Base-by-base conservation (phyloP, 1,140 invertebrate genomes). In the Varroa destructor region DNA sequence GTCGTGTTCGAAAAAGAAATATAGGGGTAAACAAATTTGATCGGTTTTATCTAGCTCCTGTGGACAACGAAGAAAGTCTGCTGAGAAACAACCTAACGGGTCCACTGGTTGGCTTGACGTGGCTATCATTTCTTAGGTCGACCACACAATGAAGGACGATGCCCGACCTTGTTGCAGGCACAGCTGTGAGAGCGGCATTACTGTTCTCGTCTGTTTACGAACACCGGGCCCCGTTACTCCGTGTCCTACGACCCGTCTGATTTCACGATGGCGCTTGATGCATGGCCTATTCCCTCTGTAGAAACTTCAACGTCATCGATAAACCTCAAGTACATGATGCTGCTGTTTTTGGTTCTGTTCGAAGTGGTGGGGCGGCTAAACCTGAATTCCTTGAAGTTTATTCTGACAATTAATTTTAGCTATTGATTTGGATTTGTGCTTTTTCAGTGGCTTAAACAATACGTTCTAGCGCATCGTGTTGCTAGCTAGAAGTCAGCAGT, bases 401-500 rank as follows among this genome's bases (percentile, higher is more conserved):
- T 67, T 40, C 14, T 67, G 61, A 67, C 40, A 40, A 12, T 67
- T 37, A 37, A 10, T 40, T 40, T 46, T 3, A 43, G 40, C 10
- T 67, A 67, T 37, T 67, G 61, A 37, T 67, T 67, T 46, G 61
- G 61, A 40, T 67, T 67, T 8, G 61, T 67, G 61, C 40, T 46
- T 5, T 67, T 36, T 67, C 14, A 37, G 0, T 67, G 61, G 61
- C 61, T 67, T 12, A 67, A 67, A 8, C 14, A 37, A 67, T 40
- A 67, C 61, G 12, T 43, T 37, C 36, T 67, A 14, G 61, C 61
- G 40, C 61, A 43, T 3, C 14, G 1, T 2, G 46, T 67, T 12
- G 61, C 61, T 5, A 67, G 61, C 36, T 67, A 67, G 3, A 40
- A 46, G 14, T 36, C 14, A 67, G 61, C 61, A 4, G 61, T 67